Base-by-base conservation (phyloP, 2,888 invertebrate species). In the Maniola hyperantus region DNA sequence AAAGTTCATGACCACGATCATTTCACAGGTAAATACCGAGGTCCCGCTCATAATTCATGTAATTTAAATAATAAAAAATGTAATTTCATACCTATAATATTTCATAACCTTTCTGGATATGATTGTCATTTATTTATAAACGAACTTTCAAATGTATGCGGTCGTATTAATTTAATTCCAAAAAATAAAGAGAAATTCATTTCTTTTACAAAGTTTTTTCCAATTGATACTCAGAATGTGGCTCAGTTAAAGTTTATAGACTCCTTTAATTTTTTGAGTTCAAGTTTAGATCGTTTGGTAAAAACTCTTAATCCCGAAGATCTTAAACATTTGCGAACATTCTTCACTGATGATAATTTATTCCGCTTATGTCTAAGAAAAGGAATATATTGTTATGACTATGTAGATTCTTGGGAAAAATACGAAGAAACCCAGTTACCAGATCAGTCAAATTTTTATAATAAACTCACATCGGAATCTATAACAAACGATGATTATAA, bases 111-210 rank as follows among this genome's bases (percentile, higher is more conserved):
- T 8, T 20, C 20, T 50, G 20, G 20, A 20, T 50, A 50, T 20
- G 50, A 50, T 50, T 50, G 50, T 50, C 50, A 50, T 4, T 20
- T 50, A 8, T 50, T 50, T 50, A 50, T 50, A 8, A 50, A 50
- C 18, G 50, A 50, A 6, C 20, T 50, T 20, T 18, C 50, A 20
- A 15, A 20, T 10, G 8, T 50, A 1, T 8, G 7, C 20, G 50
- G 50, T 15, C n/a, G n/a, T 4, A 50, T 15, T 7, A 50, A 20
- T 10, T 4, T 50, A 8, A 50, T 50, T 15, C 50, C 50, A 50
- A 50, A 20, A 50, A 15, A 15, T 50, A 50, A 50, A 50, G 50
- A 50, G 1, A 50, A 50, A 20, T 50, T 20, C n/a, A 50, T 46
- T n/a, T 46, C 46, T n/a, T 46, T 46, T 6, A 46, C 46, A 46